Evolutionary conservation across 1,140 invertebrate genomes (phyloP).

Genomic region (Eumeta japonica): DNA sequence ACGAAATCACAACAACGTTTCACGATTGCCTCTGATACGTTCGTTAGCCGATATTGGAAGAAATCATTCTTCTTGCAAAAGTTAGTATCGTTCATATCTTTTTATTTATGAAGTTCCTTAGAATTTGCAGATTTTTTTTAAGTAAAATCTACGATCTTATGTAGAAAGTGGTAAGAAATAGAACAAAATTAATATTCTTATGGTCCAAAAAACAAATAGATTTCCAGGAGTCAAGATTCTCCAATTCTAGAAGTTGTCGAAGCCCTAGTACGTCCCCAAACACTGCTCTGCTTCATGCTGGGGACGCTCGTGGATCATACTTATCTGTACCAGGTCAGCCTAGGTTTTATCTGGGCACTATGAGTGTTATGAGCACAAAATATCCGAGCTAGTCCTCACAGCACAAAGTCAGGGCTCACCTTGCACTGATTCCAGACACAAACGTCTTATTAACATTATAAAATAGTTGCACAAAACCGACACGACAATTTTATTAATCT

Average conservation of each 20-base stretch:
- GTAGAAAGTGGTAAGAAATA: not conserved
- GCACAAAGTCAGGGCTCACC: too few relatives aligned
- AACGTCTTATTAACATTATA: too few relatives aligned
- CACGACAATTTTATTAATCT: too few relatives aligned
- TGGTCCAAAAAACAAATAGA: conserved; percentile 52
- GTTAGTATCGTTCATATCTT: conserved; percentile 63
- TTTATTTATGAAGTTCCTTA: not conserved
- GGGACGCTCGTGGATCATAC: conserved; percentile 73
- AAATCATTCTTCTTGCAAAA: conserved; percentile 93
- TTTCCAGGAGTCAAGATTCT: conserved; percentile 62
- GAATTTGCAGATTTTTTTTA: not conserved
- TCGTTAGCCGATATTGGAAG: conserved; percentile 95
- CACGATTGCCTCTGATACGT: conserved; percentile 88
- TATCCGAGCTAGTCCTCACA: not conserved
- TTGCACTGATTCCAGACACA: too few relatives aligned
- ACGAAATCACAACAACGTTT: conserved; percentile 74
- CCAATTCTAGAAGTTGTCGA: conserved; percentile 49
- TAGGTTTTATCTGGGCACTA: not conserved
- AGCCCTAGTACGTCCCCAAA: conserved; percentile 58
- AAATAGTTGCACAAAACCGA: too few relatives aligned
- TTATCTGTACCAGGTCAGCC: conserved; percentile 74
- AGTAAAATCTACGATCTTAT: not conserved
- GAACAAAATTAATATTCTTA: not conserved
- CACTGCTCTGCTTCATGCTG: conserved; percentile 61
- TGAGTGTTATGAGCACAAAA: not conserved